Evolutionary conservation across 2,888 invertebrate genomes (phyloP).

Genomic region (Monochamus alternatus): DNA sequence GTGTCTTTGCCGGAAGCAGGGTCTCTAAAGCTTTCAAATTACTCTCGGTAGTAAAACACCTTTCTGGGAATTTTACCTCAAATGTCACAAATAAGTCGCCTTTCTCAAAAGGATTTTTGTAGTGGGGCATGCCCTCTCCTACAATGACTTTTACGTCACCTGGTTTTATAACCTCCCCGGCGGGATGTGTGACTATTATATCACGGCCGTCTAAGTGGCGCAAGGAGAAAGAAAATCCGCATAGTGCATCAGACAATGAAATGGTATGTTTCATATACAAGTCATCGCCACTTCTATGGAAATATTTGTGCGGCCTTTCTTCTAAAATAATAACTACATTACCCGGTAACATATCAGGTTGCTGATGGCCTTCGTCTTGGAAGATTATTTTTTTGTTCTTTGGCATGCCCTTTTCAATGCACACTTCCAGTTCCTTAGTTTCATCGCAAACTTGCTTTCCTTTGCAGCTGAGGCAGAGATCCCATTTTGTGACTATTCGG

Average conservation of each 20-base stretch:
- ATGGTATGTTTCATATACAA: constrained; percentile 83
- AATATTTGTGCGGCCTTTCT: constrained; percentile 85
- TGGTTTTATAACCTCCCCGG: constrained; percentile 89
- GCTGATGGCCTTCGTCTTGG: constrained; percentile 92
- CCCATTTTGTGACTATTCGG: constrained; percentile 83
- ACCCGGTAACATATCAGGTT: constrained; percentile 88
- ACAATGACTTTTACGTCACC: constrained; percentile 84
- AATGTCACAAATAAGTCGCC: constrained; percentile 92
- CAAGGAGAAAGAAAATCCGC: constrained; percentile 89
- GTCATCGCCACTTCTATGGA: constrained; percentile 85
- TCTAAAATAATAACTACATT: constrained; percentile 92
- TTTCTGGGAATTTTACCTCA: constrained; percentile 87
- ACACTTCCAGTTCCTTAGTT: constrained; percentile 88
- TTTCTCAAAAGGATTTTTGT: constrained; percentile 87
- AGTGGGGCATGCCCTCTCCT: constrained; percentile 93
- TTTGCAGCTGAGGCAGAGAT: constrained; percentile 86
- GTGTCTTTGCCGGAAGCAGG: constrained; percentile 82
- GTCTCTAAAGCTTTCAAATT: constrained; percentile 81
- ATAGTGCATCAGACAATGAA: constrained; percentile 89
- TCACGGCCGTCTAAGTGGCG: constrained; percentile 92
- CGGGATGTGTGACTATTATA: constrained; percentile 82
- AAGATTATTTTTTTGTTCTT: constrained; percentile 90
- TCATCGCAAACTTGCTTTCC: constrained; percentile 90
- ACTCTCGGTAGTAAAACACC: constrained; percentile 82
- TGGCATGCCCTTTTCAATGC: constrained; percentile 89